phyloP scores from a whole-genome alignment of 2,113 vertebrate species.

The Oenanthe oenanthe region DNA sequence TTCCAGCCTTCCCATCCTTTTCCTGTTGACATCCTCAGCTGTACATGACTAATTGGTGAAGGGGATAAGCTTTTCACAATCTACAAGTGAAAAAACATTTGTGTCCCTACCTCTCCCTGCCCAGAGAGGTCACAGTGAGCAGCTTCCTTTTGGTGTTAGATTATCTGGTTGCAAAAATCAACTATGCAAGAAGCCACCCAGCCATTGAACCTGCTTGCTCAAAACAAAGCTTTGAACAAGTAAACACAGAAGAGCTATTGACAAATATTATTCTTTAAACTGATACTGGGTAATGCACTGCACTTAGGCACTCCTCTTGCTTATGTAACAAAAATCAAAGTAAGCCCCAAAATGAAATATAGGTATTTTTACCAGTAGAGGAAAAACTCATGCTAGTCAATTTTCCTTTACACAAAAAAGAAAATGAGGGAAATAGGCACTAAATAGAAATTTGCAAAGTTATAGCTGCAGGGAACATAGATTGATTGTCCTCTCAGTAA shows the following conservation, averaged over 20 bases:
- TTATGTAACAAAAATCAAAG: background rate
- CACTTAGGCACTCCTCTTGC: background rate
- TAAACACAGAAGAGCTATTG: background rate
- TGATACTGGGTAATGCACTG: background rate
- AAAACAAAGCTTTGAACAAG: background rate
- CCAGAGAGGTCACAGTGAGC: background rate
- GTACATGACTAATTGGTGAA: background rate
- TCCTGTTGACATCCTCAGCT: background rate
- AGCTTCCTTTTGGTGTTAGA: background rate
- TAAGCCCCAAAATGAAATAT: background rate
- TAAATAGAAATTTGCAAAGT: background rate
- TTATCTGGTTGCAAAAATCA: background rate
- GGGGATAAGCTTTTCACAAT: background rate
- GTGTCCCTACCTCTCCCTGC: background rate
- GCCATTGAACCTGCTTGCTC: background rate
- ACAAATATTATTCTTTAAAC: background rate
- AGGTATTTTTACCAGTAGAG: background rate
- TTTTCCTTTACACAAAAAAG: background rate
- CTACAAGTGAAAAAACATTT: background rate
- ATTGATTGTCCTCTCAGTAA: conserved; percentile 35
- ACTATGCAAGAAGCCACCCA: background rate
- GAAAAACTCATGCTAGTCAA: background rate
- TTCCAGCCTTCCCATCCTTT: background rate
- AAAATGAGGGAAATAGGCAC: background rate
- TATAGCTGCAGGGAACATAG: background rate